Base-by-base conservation (phyloP, 2,797 vertebrate species). In the Florisuga fusca region DNA sequence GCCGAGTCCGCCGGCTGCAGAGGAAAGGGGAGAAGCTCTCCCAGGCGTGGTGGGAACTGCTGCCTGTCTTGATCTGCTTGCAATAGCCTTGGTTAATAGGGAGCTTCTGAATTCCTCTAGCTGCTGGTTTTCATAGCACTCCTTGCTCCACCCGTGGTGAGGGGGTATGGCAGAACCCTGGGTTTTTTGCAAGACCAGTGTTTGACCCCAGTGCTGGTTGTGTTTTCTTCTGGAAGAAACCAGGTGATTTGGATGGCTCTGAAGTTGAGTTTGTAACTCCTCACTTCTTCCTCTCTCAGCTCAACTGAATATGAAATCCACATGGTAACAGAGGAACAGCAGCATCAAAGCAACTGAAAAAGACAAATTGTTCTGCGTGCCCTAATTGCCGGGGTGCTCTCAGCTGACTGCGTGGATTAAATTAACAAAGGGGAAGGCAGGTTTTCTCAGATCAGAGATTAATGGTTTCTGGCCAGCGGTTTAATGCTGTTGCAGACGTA, bases 41-140 rank as follows among this genome's bases (percentile, higher is more conserved):
- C 0, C 3, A 1, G 0, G 0, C 0, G 3, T 1, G 2, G 54
- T 59, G 53, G 81, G 90, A 58, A 15, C 18, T 55, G 38, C 83
- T 86, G 64, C 54, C 45, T 17, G 8, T 5, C 22, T 57, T 2
- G 10, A 20, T 62, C 5, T 1, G 3, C 45, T 46, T 46, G 20
- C 18, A 46, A 46, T 34, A 10, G 2, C 26, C 55, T 71, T 62
- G 78, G 9, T 16, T 17, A 8, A 48, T 0, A 3, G 36, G 66
- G 15, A 48, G 15, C 33, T 19, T 87, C 22, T 19, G 7, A 7
- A 9, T 87, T 29, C 57, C 33, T 83, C 12, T 22, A 34, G 43
- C 27, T 64, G 46, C 66, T 85, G 3, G 6, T 57, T 63, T 54
- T 4, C 31, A 12, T 2, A 57, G 5, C 1, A 3, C 68, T 27